Evolutionary conservation across 1,140 invertebrate species (phyloP).

Genomic region (Cydia strobilella): DNA sequence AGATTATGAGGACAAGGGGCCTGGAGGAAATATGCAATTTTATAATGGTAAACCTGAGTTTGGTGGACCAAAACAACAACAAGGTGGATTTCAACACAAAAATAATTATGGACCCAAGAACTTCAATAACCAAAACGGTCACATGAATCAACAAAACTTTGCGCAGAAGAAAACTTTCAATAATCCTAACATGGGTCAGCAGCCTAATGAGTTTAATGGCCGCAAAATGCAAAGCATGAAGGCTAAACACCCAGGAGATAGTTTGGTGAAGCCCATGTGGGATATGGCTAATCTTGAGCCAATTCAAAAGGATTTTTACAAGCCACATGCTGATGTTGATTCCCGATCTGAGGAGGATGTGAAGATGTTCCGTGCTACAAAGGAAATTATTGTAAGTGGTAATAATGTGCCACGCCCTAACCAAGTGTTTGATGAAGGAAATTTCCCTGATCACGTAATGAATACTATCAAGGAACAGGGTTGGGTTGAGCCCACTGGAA

Average conservation of each 20-base stretch:
- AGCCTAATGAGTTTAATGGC: conserved; percentile 67
- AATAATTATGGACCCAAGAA: conserved; percentile 66
- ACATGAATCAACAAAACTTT: conserved; percentile 64
- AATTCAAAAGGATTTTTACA: conserved; percentile 96
- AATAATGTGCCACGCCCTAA: conserved; percentile 92
- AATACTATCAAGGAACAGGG: conserved; percentile 90
- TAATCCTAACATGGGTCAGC: conserved; percentile 50
- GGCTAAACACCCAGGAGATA: conserved; percentile 87
- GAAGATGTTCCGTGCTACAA: conserved; percentile 84
- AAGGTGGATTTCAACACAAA: conserved; percentile 63
- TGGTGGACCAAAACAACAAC: conserved; percentile 74
- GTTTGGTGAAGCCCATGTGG: conserved; percentile 92
- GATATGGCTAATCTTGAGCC: conserved; percentile 87
- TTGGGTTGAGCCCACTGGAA: conserved; percentile 92
- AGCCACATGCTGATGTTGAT: conserved; percentile 89
- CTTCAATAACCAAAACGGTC: conserved; percentile 66
- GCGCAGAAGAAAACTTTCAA: conserved; percentile 62
- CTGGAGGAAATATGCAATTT: conserved; percentile 76
- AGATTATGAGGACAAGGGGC: conserved; percentile 73
- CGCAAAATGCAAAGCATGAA: conserved; percentile 83
- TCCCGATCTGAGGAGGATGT: conserved; percentile 87
- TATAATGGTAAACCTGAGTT: conserved; percentile 74
- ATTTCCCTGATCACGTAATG: conserved; percentile 92
- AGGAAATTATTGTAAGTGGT: conserved; percentile 94
- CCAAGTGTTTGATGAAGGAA: conserved; percentile 93